phyloP scores from a whole-genome alignment of 2,113 vertebrate species.

The Psilopsiagon aurifrons region DNA sequence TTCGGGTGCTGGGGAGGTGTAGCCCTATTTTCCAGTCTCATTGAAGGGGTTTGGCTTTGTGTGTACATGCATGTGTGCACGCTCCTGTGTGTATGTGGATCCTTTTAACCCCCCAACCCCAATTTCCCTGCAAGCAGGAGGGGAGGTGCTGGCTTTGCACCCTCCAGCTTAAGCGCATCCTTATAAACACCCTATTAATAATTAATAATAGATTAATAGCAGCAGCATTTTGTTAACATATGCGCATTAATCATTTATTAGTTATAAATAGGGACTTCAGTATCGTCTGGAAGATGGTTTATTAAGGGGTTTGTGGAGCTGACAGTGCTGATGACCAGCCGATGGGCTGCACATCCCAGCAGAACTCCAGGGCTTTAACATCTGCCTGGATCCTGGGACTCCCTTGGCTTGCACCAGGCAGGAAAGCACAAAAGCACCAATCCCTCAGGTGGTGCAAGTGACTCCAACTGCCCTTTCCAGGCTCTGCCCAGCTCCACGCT shows the following conservation, averaged over 20 bases:
- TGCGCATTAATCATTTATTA: neutral
- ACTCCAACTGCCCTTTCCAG: neutral
- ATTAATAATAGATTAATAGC: slow-evolving; percentile 13
- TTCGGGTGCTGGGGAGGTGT: rapidly evolving
- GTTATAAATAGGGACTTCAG: neutral
- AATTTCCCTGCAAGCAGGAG: neutral
- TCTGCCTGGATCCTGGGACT: rapidly evolving
- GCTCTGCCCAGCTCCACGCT: neutral
- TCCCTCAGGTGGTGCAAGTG: neutral
- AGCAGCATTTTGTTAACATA: neutral
- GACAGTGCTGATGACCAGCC: neutral
- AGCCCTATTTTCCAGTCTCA: neutral
- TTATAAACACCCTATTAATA: neutral
- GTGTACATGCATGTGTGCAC: rapidly evolving
- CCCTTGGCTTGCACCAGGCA: neutral
- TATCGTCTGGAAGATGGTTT: neutral
- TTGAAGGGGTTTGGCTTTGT: rapidly evolving
- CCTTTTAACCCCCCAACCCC: neutral
- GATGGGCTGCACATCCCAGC: neutral
- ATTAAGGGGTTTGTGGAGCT: neutral
- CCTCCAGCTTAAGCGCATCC: neutral
- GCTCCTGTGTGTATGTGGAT: too few species aligned
- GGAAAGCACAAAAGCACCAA: neutral
- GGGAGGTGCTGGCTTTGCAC: neutral
- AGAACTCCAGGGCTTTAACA: rapidly evolving